Conservation (phyloP, 2,113 vertebrate genomes). For the Hippocampus zosterae region DNA sequence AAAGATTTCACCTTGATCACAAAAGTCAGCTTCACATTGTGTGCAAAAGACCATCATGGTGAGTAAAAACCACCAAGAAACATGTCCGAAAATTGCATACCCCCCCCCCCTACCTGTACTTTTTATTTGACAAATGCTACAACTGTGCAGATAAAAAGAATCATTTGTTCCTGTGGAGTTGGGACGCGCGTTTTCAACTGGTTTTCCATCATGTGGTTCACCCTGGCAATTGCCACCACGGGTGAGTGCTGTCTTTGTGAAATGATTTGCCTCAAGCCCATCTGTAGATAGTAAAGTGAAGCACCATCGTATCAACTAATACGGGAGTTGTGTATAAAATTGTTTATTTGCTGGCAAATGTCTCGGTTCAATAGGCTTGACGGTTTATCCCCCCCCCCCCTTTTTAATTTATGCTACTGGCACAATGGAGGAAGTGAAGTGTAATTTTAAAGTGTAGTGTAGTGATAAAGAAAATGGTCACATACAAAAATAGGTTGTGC, state of each 20-base stretch:
- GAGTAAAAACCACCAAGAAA: conserved; percentile 3
- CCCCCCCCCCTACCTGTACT: not conserved
- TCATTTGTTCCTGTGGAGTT: not conserved
- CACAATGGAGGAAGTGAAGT: not conserved
- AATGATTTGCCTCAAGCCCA: not conserved
- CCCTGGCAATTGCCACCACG: not conserved
- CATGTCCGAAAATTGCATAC: not conserved
- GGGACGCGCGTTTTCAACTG: not conserved
- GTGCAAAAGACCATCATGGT: conserved; percentile 12
- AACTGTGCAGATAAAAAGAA: conserved; percentile 21
- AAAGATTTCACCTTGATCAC: not conserved
- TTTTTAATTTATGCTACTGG: not conserved
- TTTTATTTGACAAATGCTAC: not conserved
- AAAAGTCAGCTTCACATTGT: not conserved
- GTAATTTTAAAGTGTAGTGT: not conserved
- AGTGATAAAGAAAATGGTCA: no score
- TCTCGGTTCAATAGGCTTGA: not conserved
- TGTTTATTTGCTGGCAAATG: not conserved
- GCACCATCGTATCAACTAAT: not conserved
- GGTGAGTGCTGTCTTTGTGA: conserved; percentile 31
- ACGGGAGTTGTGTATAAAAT: not conserved
- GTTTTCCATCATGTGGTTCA: conserved; percentile 28
- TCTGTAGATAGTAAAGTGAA: not conserved
- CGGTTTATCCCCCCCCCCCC: not conserved
- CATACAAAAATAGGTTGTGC: no score